Conservation (phyloP, 1,140 invertebrate genomes). For the Cataglyphis hispanica region DNA sequence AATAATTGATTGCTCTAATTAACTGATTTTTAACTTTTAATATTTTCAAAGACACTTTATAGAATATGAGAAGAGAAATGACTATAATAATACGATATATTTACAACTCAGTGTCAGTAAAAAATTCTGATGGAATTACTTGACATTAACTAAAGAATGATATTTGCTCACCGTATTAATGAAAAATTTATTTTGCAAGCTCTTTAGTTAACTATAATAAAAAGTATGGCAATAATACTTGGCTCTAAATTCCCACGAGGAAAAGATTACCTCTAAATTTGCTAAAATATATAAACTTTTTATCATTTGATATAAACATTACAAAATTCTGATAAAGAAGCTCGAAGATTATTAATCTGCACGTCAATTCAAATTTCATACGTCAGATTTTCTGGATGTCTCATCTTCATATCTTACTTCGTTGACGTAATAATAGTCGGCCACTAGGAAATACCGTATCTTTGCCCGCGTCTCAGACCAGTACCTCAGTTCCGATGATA, state of each 20-base stretch:
- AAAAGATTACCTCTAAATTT: not conserved
- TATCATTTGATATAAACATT: not conserved
- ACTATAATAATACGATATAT: no score
- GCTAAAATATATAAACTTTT: not conserved
- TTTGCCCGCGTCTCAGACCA: slow-evolving; percentile 4
- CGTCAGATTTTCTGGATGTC: not conserved
- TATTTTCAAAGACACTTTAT: no score
- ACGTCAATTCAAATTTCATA: not conserved
- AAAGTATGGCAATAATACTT: not conserved
- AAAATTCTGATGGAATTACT: not conserved
- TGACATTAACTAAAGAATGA: not conserved
- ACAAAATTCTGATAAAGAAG: not conserved
- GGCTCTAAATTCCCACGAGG: not conserved
- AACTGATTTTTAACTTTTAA: not conserved
- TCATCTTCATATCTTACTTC: not conserved
- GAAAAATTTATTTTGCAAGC: not conserved
- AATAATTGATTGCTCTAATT: not conserved
- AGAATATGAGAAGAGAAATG: no score
- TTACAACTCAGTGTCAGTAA: no score
- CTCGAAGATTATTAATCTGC: not conserved
- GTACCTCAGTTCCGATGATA: slow-evolving; percentile 42
- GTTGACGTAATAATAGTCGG: not conserved
- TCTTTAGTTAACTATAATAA: not conserved
- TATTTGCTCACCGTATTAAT: not conserved
- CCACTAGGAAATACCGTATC: slow-evolving; percentile 27